Base-by-base conservation (phyloP, 2,113 vertebrate genomes). In the Procavia capensis region DNA sequence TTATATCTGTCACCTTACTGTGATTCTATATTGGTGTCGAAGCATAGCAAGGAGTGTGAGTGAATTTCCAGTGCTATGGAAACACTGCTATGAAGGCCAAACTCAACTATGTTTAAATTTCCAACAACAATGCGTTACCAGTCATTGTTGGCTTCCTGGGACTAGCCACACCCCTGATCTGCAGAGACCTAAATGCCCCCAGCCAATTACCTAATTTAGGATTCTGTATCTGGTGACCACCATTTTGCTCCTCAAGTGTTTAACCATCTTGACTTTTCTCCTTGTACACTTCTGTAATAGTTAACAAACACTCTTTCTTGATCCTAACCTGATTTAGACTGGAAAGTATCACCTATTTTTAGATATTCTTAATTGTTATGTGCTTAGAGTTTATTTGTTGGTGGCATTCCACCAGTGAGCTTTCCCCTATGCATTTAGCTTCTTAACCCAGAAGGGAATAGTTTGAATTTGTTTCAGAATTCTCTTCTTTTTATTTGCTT, bases 381-480 rank as follows among this genome's bases (percentile, higher is more conserved):
- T 92, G n/a, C 76, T 84, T 74, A 76, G 76, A 34, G 81, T 9
- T 64, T 96, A 14, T 41, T 85, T 94, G 47, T 91, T 85, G 19
- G 74, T 88, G 88, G 74, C 41, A 16, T 25, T 76, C 54, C 79
- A 72, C 82, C 76, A 82, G 54, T 36, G 70, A 88, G 16, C 6
- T 39, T 93, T 95, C 83, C 34, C 96, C 14, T 2, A 9, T 17
- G 27, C 63, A 74, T 92, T 91, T 63, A 79, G 64, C 92, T 89
- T 94, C 90, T 95, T 88, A 93, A 31, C 41, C 1, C 24, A 61
- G 43, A 84, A 98, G 36, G 20, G 24, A 34, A 95, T 16, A 85
- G 27, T 91, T 85, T 86, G 39, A 95, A 91, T 96, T 97, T 81
- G 24, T 93, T 98, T 96, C 9, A 22, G 74, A 93, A 75, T 88